Evolutionary conservation across 2,113 vertebrate genomes (phyloP), one percentile per base, ranked within the genome.

Genomic region (Xiphophorus hellerii): DNA sequence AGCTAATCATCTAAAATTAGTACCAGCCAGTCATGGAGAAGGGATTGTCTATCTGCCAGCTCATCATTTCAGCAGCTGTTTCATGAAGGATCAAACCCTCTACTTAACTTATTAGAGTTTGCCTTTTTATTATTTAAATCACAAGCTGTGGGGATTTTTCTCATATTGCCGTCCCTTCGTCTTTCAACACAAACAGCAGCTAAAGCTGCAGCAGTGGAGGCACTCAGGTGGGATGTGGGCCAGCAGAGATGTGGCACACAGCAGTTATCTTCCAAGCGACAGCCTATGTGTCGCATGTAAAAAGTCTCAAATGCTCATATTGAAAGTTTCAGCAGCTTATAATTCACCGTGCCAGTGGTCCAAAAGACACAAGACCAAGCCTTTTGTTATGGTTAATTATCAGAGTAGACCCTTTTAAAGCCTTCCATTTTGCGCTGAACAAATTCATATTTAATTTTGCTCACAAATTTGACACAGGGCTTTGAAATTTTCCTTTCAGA

Each of bases 351-450:
- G 79, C 87, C 76, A 88, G 87, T 88, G 84, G 69, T 84, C 81
- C 83, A 71, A 84, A 88, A 92, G 88, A 92, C 89, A 91, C 90
- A 91, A 91, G 83, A 81, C 68, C 65, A 61, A 44, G 85, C 78
- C 84, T 91, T 91, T 91, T 90, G 91, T 91, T 82, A 83, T 51
- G 90, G 87, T 73, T 90, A 89, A 92, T 93, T 91, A 92, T 89
- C 51, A 64, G 80, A 85, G 84, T 76, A 70, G 72, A 63, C 75
- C 78, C 62, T 69, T 76, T 42, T 78, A 80, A 89, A 92, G 80
- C 80, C 68, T 76, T 76, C 80, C 76, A 90, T 85, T 88, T 91
- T 89, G 90, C 88, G 83, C 82, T 20, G 72, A 85, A 82, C 67
- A 84, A 84, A 88, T 83, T 88, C 81, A 85, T 82, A 81, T 92